phyloP scores from a whole-genome alignment of 2,113 vertebrate genomes.

The Lanius collurio region DNA sequence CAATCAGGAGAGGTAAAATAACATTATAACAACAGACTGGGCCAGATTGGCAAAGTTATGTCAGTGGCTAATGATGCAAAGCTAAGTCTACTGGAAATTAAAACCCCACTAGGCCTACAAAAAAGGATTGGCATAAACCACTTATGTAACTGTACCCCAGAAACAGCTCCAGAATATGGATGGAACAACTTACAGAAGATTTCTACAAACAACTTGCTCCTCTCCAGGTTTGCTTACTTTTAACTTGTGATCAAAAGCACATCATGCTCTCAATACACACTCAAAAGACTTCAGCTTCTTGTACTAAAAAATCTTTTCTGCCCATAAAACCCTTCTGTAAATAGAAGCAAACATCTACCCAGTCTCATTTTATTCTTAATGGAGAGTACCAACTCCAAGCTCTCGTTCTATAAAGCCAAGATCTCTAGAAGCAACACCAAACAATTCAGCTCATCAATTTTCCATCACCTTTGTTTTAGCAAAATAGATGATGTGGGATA shows the following conservation, averaged over 20 bases:
- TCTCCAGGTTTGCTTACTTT: neutral
- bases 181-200: neutral
- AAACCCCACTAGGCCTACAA: neutral
- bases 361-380: neutral
- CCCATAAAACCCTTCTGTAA: neutral
- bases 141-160: rapidly evolving
- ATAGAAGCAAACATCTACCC: neutral
- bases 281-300: neutral
- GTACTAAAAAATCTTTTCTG: neutral
- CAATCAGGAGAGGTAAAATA: neutral
- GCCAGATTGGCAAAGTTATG: neutral
- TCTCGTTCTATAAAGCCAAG: neutral
- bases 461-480: neutral
- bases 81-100: neutral
- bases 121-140: neutral
- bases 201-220: neutral
- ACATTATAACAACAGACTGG: neutral
- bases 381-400: neutral
- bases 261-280: neutral
- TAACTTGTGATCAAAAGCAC: neutral
- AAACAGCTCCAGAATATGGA: rapidly evolving
- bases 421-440: neutral
- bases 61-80: neutral
- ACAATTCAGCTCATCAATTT: neutral
- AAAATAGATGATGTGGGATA: neutral